phyloP scores from a whole-genome alignment of 2,888 invertebrate species.

The Athrips mouffetella region DNA sequence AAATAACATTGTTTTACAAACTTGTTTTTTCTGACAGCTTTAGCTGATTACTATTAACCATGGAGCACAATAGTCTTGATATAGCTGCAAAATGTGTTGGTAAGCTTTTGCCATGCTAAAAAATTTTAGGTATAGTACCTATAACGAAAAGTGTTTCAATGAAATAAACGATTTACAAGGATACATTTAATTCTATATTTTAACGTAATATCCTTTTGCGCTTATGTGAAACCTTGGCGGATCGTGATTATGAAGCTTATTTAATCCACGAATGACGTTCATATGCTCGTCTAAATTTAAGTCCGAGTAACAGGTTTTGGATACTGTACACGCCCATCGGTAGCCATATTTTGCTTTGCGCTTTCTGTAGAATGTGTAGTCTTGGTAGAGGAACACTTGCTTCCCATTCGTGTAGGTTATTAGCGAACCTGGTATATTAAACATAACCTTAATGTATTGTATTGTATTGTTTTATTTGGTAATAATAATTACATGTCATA shows the following conservation, averaged over 20 bases:
- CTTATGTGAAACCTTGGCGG: conserved; percentile 11
- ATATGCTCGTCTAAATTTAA: background rate
- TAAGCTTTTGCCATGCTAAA: too few relatives aligned
- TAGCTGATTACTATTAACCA: too few relatives aligned
- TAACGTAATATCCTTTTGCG: background rate
- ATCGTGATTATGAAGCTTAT: conserved; percentile 19
- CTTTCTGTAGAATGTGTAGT: conserved; percentile 41
- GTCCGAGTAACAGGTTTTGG: conserved; percentile 18
- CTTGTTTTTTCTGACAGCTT: too few relatives aligned
- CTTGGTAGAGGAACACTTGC: conserved; percentile 10
- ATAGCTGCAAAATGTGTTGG: too few relatives aligned
- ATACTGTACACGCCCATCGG: conserved; percentile 14
- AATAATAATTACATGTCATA: too few relatives aligned
- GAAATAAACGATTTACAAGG: too few relatives aligned
- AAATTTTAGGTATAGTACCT: too few relatives aligned
- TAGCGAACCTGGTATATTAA: background rate
- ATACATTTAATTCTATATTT: background rate
- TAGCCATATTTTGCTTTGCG: conserved; percentile 9
- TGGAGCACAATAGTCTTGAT: too few relatives aligned
- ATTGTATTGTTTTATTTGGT: too few relatives aligned
- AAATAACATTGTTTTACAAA: too few relatives aligned
- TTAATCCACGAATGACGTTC: background rate
- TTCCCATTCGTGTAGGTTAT: background rate
- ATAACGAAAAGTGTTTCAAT: too few relatives aligned
- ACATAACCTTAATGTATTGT: too few relatives aligned